A percentile compares a stretch with the other conserved stretches of the same genome.
These are phyloP conservation scores for Porites evermanni DNA, from an alignment of 92 coral and sea anemone species.

Conservation along the genomic window DNA sequence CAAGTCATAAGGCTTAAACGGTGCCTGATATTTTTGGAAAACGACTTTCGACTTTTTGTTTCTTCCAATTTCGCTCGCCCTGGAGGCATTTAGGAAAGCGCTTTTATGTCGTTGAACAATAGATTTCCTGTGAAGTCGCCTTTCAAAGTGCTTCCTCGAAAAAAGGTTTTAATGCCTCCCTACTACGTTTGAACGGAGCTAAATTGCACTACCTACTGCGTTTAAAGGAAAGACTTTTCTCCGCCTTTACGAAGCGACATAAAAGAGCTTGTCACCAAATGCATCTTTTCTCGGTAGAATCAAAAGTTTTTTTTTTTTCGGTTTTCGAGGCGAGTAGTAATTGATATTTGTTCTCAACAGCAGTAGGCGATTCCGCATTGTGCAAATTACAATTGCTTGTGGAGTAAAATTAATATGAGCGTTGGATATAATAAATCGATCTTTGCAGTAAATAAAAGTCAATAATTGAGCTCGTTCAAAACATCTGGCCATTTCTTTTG, in stretches of 20 bases:
- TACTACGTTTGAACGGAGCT: slow-evolving; percentile 21
- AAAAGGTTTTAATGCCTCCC: slow-evolving; percentile 34
- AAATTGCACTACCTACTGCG: slow-evolving; percentile 40
- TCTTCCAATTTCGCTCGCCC: slow-evolving; percentile 47
- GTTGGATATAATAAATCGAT: slow-evolving; percentile 15
- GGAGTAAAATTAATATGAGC: slow-evolving; percentile 51
- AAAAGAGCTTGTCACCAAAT: slow-evolving; percentile 22
- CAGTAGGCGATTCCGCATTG: slow-evolving; percentile 68
- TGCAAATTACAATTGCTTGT: slow-evolving; percentile 71
- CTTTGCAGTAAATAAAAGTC: slow-evolving; percentile 25
- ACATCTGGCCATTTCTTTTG: slow-evolving; percentile 23
- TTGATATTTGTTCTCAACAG: slow-evolving; percentile 78
- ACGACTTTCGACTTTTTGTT: slow-evolving; percentile 53
- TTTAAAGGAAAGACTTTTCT: slow-evolving; percentile 25
- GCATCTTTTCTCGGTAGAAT: slow-evolving; percentile 15
- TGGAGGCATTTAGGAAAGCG: slow-evolving; percentile 41
- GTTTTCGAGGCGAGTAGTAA: slow-evolving; percentile 59
- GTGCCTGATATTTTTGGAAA: slow-evolving; percentile 44
- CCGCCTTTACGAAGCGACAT: slow-evolving; percentile 17
- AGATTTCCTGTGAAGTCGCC: slow-evolving; percentile 47
- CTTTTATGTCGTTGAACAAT: slow-evolving; percentile 50
- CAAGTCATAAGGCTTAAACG: slow-evolving; percentile 47
- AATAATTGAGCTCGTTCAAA: slow-evolving; percentile 9
- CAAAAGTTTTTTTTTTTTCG: slow-evolving; percentile 31
- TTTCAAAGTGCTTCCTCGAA: slow-evolving; percentile 52